Evolutionary conservation across 2,113 vertebrate species (phyloP), one percentile per base, ranked within the genome.

Genomic region (Athene noctua): DNA sequence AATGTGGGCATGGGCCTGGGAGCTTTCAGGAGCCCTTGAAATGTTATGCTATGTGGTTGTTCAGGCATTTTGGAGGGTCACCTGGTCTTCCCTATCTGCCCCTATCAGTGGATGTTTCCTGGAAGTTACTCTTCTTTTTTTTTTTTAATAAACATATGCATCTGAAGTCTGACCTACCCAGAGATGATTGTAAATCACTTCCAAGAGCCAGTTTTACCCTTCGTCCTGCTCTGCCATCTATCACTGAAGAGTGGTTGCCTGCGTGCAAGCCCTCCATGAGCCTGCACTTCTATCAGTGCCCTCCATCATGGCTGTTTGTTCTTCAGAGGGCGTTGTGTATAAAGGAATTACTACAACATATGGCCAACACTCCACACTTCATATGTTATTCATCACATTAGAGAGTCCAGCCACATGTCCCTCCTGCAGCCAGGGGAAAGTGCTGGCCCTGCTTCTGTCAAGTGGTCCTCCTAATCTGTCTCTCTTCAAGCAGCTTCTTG

Each of bases 371-470:
- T 94, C 90, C 89, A 90, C 79, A 94, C 71, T 97, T 98, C 94
- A 51, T 98, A 96, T 97, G 97, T 89, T 97, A 97, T 97, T 97
- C 94, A 98, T 98, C 97, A 97, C 93, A 95, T 97, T 97, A 97
- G 94, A 87, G 96, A 97, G 91, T 73, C 92, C 86, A 66, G 95
- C 96, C 94, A 98, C 96, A 93, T 97, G 97, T 97, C 97, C 81
- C 88, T 96, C 58, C 91, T 79, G 91, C 88, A 70, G 95, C 95
- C 96, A 95, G 97, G 97, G 96, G 96, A 95, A 96, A 90, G 79
- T 63, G 75, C 96, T 97, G 96, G 97, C 96, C 96, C 85, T 1
- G 4, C 59, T 93, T 62, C 88, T 95, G 84, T 96, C 96, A 86
- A 93, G 82, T 65, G 95, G 82, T 75, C 80, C 87, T 89, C 77